Evolutionary conservation across 2,113 vertebrate genomes (phyloP).

Genomic region (Neopipo cinnamomea): DNA sequence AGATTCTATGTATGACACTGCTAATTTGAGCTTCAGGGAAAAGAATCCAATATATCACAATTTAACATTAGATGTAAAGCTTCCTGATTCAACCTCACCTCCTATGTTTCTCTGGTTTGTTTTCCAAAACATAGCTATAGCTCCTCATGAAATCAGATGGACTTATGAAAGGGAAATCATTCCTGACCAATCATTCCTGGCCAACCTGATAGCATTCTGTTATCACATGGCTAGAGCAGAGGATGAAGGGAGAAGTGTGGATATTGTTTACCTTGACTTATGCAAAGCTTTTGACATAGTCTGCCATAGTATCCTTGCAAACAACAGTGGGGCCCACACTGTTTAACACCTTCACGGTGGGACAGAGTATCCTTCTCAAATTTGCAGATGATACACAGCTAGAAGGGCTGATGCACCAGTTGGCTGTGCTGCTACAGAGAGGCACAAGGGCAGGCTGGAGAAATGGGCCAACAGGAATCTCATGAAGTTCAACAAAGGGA

Average conservation of each 20-base stretch:
- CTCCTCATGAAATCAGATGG: background rate
- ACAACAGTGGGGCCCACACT: accelerated
- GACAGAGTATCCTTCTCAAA: too few species aligned
- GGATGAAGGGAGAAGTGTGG: background rate
- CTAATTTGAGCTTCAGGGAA: background rate
- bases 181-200: background rate
- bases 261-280: background rate
- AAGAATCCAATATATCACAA: background rate
- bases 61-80: background rate
- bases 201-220: background rate
- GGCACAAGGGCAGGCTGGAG: background rate
- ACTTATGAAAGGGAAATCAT: background rate
- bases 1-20: background rate
- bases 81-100: background rate
- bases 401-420: background rate
- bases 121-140: background rate
- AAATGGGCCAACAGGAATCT: background rate
- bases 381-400: background rate
- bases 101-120: background rate
- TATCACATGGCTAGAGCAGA: background rate
- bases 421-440: background rate
- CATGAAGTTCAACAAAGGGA: background rate
- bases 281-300: background rate
- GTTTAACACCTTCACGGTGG: background rate
- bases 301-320: background rate